These are phyloP conservation scores for Gastracanthus pulcherrimus DNA, from an alignment of 2,888 invertebrate species.

Conservation along the genomic window DNA sequence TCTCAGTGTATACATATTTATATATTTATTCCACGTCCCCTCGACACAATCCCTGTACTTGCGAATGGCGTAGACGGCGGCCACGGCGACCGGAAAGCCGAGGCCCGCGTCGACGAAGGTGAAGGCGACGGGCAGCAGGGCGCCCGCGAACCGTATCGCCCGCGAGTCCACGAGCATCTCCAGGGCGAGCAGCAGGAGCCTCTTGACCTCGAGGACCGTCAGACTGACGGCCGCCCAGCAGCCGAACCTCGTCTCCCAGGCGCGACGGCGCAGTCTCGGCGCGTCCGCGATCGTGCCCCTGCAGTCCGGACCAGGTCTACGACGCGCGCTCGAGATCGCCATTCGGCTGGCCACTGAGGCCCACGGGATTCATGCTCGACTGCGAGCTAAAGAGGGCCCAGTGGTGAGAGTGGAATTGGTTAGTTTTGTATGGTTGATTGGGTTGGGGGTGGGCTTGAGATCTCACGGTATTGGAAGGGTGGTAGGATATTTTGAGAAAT, in stretches of 20 bases:
- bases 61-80: slow-evolving; percentile 67
- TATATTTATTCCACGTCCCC: background rate
- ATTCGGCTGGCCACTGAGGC: too few species aligned
- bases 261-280: background rate
- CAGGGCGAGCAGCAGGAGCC: slow-evolving; percentile 68
- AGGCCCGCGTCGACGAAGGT: slow-evolving; percentile 66
- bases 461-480: too few species aligned
- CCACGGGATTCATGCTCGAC: too few species aligned
- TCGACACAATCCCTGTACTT: too few species aligned
- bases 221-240: slow-evolving; percentile 68
- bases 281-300: background rate
- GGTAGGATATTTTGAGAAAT: too few species aligned
- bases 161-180: slow-evolving; percentile 70
- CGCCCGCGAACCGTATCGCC: slow-evolving; percentile 70
- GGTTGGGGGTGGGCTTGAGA: too few species aligned
- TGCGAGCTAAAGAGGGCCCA: too few species aligned
- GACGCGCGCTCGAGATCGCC: background rate
- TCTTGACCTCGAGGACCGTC: slow-evolving; percentile 70
- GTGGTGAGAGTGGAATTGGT: too few species aligned
- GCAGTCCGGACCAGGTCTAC: background rate
- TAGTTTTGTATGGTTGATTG: too few species aligned
- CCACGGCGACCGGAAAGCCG: slow-evolving; percentile 69
- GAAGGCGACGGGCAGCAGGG: slow-evolving; percentile 66
- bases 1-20: too few species aligned
- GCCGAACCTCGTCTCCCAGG: slow-evolving; percentile 67